Evolutionary conservation across 2,113 vertebrate genomes (phyloP), one percentile per base, ranked within the genome.

Genomic region (Octodon degus): DNA sequence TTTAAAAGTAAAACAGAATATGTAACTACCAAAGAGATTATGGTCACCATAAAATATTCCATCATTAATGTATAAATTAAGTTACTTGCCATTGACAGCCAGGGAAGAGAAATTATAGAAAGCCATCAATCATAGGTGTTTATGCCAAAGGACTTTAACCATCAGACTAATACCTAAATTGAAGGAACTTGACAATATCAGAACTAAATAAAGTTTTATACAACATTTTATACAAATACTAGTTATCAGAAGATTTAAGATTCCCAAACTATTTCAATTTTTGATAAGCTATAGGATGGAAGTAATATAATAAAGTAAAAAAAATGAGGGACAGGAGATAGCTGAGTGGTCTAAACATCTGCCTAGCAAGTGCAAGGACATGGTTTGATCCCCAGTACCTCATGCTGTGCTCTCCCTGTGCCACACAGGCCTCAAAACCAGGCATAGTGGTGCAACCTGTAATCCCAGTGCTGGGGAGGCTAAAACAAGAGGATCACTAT

Each of bases 231-330:
- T 12, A 94, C 1, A 86, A 93, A 86, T 30, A 89, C 11, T 58
- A 47, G 24, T 53, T 86, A 82, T 65, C 8, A 3, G 80, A 85
- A 91, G 58, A 94, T 47, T 2, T 24, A 86, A 92, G 70, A 90
- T 65, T 79, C 27, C 34, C 86, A 96, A 77, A 62, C 32, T 92
- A 27, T 40, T 93, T n/a, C 20, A 89, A 47, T 88, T 87, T 62
- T 88, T 90, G 27, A 88, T 11, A 84, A 81, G 92, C 50, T 65
- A 80, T 8, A 91, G 20, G 32, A 30, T 22, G 83, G 16, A 68
- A 81, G 70, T 20, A 89, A 22, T n/a, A 17, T 67, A 53, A 88
- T 8, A 74, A 5, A 20, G 19, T 43, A 13, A 94, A 89, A 82
- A 1, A 37, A 70, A 77, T 12, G 0, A 25, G 55, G 16, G 16